Percentiles rank a stretch among this genome's conserved stretches.
These are phyloP conservation scores for Apodemia duryi DNA, from an alignment of 2,888 invertebrate genomes.

Conservation along the genomic window DNA sequence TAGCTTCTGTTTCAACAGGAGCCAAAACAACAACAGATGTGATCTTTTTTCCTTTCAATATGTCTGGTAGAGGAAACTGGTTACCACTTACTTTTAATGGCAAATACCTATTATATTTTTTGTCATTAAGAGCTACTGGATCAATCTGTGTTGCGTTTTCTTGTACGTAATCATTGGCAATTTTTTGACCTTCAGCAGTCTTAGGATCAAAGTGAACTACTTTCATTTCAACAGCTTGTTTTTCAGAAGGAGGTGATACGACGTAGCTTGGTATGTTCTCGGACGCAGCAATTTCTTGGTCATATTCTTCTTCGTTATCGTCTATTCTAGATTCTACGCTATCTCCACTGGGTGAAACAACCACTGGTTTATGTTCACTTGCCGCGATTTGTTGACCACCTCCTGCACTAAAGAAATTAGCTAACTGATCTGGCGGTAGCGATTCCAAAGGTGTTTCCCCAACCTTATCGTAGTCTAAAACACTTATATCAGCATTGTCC, in stretches of 20 bases:
- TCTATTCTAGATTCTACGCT: constrained; percentile 71
- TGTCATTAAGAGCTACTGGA: constrained; percentile 85
- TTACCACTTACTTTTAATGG: constrained; percentile 91
- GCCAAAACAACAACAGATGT: constrained; percentile 92
- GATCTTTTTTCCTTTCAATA: constrained; percentile 86
- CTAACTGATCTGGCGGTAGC: constrained; percentile 90
- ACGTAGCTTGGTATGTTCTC: constrained; percentile 67
- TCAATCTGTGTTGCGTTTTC: constrained; percentile 86
- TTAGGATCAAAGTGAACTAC: constrained; percentile 90
- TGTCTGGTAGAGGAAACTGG: constrained; percentile 90
- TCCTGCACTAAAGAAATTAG: constrained; percentile 92
- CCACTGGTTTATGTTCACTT: constrained; percentile 84
- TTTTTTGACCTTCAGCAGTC: constrained; percentile 84
- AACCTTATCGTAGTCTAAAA: constrained; percentile 92
- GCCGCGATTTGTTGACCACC: constrained; percentile 85
- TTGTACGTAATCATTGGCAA: constrained; percentile 85
- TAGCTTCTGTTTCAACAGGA: constrained; percentile 86
- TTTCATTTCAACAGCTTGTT: constrained; percentile 88
- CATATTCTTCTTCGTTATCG: constrained; percentile 65
- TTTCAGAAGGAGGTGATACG: constrained; percentile 48
- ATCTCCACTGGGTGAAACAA: constrained; percentile 82
- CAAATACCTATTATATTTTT: constrained; percentile 89
- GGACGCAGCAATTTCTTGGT: constrained; percentile 79
- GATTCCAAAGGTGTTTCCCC: constrained; percentile 91
- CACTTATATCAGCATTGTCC: constrained; percentile 92